Evolutionary conservation across 2,888 invertebrate species (phyloP), one percentile per base, ranked within the genome.

Genomic region (Limnephilus rhombicus): DNA sequence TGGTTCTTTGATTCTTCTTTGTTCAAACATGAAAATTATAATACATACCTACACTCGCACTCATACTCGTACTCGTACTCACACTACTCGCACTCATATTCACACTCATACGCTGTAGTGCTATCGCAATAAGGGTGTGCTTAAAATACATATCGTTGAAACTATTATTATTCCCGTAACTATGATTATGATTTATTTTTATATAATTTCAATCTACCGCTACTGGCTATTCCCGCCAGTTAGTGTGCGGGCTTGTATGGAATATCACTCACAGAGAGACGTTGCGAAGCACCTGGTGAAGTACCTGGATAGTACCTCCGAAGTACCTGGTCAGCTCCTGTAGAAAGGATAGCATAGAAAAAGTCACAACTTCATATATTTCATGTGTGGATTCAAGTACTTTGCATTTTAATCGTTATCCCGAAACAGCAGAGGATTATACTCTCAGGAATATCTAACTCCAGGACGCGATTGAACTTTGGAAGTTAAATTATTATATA

Each of bases 361-460:
- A 89, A 90, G 90, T 91, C 80, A 89, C 85, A 88, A 80, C 89
- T 92, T 92, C 93, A 93, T 93, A 93, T 92, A 68, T 68, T 90
- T 91, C 93, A n/a, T n/a, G 91, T 91, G 92, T 92, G 93, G 92
- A 93, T 92, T 93, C 92, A 93, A 93, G 92, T 90, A 92, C 90
- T 93, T 93, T 93, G 92, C 93, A 93, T 93, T 93, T 93, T 93
- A 93, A 93, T 93, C 92, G 93, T 90, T 93, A 91, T 93, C 92
- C 92, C 92, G 93, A 92, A 93, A 93, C 92, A 92, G 92, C 92
- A 93, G 90, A 91, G 91, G 92, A 91, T 87, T 93, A 92, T 92
- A 90, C 93, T 92, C 83, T 34, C 29, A 37, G 91, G 18, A 53
- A 53, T 53, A 49, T 49, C 13, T 49, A 49, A 4, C 18, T 68